phyloP scores from a whole-genome alignment of 2,888 invertebrate genomes.

The Trachelus tabidus region DNA sequence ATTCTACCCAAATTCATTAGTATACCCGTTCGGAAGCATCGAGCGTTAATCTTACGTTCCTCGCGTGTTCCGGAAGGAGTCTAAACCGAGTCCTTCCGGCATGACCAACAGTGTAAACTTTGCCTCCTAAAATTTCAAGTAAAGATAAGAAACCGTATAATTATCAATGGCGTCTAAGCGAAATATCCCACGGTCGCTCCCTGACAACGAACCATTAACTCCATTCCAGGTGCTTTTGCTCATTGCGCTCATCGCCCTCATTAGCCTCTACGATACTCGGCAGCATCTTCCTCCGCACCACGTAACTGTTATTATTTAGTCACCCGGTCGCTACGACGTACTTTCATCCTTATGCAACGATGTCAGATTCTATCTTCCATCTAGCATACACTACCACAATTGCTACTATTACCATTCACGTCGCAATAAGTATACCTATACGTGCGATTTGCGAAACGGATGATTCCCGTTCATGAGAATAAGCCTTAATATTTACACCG shows the following conservation, averaged over 20 bases:
- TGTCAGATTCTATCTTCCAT: slow-evolving; percentile 20
- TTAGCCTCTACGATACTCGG: slow-evolving; percentile 35
- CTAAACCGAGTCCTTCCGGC: not conserved
- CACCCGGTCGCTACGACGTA: slow-evolving; percentile 56
- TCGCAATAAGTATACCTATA: not conserved
- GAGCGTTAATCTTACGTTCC: not conserved
- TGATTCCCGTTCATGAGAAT: not conserved
- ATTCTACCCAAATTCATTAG: not conserved
- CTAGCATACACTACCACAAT: not conserved
- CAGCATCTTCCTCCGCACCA: slow-evolving; percentile 39
- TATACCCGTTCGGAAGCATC: not conserved
- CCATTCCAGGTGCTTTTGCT: not conserved
- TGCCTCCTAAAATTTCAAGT: not conserved
- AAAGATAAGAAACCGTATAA: slow-evolving; percentile 29
- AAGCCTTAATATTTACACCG: not conserved
- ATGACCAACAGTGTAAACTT: not conserved
- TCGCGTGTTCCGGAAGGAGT: not conserved
- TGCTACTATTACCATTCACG: not conserved
- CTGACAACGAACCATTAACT: not conserved
- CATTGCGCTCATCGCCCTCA: not conserved
- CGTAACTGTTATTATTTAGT: slow-evolving; percentile 64
- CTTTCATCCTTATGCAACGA: slow-evolving; percentile 63
- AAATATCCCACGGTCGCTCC: not conserved
- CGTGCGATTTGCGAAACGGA: not conserved
- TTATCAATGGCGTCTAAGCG: slow-evolving; percentile 31